Evolutionary conservation across 2,797 vertebrate species (phyloP).

Genomic region (Acrossocheilus wenchowensis): DNA sequence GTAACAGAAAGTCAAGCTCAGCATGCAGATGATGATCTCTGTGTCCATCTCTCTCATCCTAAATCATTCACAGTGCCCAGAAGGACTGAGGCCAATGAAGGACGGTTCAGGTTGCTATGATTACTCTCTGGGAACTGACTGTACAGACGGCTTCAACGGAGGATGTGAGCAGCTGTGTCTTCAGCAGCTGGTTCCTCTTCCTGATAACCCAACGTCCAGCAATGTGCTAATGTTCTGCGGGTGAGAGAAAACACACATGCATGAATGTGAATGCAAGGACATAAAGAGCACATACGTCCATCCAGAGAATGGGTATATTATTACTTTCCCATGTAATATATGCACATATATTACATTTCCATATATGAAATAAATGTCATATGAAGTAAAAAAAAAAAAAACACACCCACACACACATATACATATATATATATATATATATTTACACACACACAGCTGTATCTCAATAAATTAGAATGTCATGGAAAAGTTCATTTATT

Average conservation of each 20-base stretch:
- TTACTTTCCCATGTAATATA: too few species aligned
- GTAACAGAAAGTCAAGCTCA: constrained; percentile 24
- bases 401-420: too few species aligned
- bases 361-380: too few species aligned
- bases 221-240: constrained; percentile 99
- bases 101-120: constrained; percentile 97
- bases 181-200: constrained; percentile 91
- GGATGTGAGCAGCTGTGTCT: constrained; percentile 98
- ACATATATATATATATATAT: too few species aligned
- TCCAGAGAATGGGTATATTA: not conserved
- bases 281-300: not conserved
- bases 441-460: too few species aligned
- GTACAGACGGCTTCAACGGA: constrained; percentile 96
- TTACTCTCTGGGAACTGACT: constrained; percentile 95
- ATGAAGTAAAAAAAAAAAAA: too few species aligned
- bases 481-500: too few species aligned
- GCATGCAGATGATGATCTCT: constrained; percentile 23
- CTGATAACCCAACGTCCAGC: constrained; percentile 88
- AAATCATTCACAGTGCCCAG: constrained; percentile 84
- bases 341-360: too few species aligned
- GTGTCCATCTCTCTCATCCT: constrained; percentile 19
- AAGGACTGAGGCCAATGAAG: constrained; percentile 95
- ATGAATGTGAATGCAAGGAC: not conserved
- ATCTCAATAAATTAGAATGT: too few species aligned
- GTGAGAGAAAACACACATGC: constrained; percentile 76